A percentile compares a stretch with the other conserved stretches of the same genome.
Conservation (phyloP, 2,113 vertebrate genomes). For the Tamias sibiricus region DNA sequence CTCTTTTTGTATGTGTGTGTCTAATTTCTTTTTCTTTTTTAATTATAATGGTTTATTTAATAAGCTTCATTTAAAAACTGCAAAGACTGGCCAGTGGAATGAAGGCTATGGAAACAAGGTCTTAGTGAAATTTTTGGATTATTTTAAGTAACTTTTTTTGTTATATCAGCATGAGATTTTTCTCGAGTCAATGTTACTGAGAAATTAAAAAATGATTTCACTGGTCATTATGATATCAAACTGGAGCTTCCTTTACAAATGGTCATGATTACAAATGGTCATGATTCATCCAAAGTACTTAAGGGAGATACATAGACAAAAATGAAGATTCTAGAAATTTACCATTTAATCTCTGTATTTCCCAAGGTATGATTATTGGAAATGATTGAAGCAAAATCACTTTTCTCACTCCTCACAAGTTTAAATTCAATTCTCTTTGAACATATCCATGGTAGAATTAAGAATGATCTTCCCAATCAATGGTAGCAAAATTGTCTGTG, state of each 20-base stretch:
- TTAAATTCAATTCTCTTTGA: constrained; percentile 1
- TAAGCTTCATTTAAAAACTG: not conserved
- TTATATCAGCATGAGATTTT: constrained; percentile 2
- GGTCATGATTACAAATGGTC: not conserved
- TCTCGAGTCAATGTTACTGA: not conserved
- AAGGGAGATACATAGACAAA: not conserved
- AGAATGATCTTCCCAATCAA: constrained; percentile 16
- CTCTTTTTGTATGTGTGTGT: not conserved
- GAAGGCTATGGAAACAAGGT: not conserved
- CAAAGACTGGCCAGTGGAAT: not conserved
- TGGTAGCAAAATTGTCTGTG: not conserved
- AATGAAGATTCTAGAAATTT: not conserved
- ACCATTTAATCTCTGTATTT: not conserved
- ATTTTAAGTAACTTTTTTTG: constrained; percentile 8
- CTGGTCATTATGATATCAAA: constrained; percentile 6
- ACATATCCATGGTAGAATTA: not conserved
- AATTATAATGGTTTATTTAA: constrained; percentile 8
- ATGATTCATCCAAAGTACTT: not conserved
- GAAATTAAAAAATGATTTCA: constrained; percentile 3
- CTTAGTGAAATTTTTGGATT: not conserved
- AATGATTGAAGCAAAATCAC: not conserved
- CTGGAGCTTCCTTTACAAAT: not conserved
- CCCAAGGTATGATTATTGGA: not conserved
- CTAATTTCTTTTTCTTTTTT: constrained; percentile 33
- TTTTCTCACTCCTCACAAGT: not conserved